Percentiles rank a stretch among this genome's conserved stretches.
These are phyloP conservation scores for Pimpla rufipes DNA, from an alignment of 2,888 invertebrate genomes.

Conservation along the genomic window DNA sequence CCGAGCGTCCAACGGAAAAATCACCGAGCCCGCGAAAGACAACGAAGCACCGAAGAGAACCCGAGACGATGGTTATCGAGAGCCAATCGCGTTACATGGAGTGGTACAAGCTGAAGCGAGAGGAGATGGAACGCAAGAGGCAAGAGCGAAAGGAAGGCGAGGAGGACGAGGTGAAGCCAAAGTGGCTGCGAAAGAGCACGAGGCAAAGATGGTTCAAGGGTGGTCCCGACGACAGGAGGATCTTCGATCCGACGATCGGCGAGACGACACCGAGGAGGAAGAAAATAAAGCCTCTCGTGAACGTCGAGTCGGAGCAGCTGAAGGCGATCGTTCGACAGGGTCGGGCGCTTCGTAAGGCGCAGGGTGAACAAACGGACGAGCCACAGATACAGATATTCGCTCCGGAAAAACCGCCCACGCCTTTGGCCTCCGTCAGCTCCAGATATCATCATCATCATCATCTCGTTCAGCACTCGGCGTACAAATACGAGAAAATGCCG, in stretches of 20 bases:
- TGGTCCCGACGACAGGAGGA: conserved; percentile 67
- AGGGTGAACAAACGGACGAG: conserved; percentile 74
- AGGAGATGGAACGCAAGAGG: conserved; percentile 79
- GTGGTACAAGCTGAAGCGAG: conserved; percentile 83
- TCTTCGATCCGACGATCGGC: conserved; percentile 68
- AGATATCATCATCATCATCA: conserved; percentile 87
- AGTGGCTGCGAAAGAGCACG: conserved; percentile 69
- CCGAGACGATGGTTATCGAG: conserved; percentile 65
- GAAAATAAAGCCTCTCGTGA: conserved; percentile 81
- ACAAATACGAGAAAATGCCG: conserved; percentile 88
- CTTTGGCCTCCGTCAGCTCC: conserved; percentile 86
- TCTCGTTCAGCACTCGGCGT: conserved; percentile 92
- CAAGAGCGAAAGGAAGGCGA: conserved; percentile 68
- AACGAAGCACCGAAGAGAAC: conserved; percentile 55
- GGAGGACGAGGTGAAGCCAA: conserved; percentile 75
- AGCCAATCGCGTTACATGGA: conserved; percentile 83
- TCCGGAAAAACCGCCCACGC: conserved; percentile 80
- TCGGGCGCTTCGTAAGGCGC: conserved; percentile 84
- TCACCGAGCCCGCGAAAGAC: conserved; percentile 51
- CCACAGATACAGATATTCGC: conserved; percentile 82
- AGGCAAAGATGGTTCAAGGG: conserved; percentile 70
- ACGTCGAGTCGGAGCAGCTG: conserved; percentile 83
- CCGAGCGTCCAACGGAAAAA: conserved; percentile 17
- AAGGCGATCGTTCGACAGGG: conserved; percentile 84
- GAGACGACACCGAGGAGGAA: conserved; percentile 75